These are phyloP conservation scores for Nyctalus aviator DNA, from an alignment of 2,797 vertebrate species.

Conservation along the genomic window DNA sequence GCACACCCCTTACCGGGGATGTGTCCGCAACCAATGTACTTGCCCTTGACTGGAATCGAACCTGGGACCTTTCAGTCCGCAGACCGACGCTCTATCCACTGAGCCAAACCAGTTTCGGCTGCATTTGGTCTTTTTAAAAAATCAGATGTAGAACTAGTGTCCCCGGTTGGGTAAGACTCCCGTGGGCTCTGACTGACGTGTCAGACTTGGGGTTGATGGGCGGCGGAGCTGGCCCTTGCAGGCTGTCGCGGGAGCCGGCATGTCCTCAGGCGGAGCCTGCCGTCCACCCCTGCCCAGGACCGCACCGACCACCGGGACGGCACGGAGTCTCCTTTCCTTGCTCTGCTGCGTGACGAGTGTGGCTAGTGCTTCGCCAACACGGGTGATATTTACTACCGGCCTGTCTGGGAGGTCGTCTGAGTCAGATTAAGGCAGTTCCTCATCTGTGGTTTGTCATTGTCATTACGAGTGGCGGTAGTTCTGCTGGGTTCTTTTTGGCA, in stretches of 20 bases:
- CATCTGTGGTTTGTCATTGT: not conserved
- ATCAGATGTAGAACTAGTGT: not conserved
- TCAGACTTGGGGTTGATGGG: no score
- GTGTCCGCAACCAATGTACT: no score
- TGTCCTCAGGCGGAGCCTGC: not conserved
- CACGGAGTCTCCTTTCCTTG: no score
- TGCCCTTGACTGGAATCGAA: no score
- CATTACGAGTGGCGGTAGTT: no score
- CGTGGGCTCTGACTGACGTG: not conserved
- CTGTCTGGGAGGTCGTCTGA: not conserved
- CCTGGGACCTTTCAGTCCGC: no score
- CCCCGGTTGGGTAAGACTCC: not conserved
- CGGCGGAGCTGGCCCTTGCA: not conserved
- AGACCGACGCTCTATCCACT: no score
- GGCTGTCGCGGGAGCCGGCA: not conserved
- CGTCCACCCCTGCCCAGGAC: not conserved
- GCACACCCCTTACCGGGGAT: no score
- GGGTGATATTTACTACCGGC: not conserved
- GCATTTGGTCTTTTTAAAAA: not conserved
- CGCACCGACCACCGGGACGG: not conserved
- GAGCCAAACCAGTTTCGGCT: not conserved
- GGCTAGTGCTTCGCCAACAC: no score
- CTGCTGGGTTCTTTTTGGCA: accelerated
- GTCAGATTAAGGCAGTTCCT: not conserved
- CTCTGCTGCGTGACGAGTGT: not conserved